phyloP scores from a whole-genome alignment of 2,797 vertebrate species.

The Neomorphus geoffroyi region DNA sequence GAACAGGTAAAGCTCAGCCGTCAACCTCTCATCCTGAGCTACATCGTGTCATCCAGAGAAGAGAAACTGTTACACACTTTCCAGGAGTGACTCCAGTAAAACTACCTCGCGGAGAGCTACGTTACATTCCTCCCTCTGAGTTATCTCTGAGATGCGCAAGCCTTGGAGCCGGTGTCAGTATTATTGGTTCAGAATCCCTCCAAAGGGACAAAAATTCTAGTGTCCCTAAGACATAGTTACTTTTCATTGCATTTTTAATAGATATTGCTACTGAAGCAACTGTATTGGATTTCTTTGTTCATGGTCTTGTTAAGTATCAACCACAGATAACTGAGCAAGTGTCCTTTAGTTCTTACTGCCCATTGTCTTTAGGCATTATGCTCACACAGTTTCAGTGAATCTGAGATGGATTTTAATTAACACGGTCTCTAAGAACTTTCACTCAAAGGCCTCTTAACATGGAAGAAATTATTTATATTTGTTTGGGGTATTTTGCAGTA shows the following conservation, averaged over 20 bases:
- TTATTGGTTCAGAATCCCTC: slow-evolving; percentile 80
- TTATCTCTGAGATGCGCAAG: slow-evolving; percentile 71
- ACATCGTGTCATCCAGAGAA: slow-evolving; percentile 6
- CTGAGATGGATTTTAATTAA: not conserved
- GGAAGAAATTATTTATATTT: not conserved
- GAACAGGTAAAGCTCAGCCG: slow-evolving; percentile 17
- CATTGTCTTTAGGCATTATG: no score
- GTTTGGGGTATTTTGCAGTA: not conserved
- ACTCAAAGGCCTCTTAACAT: not conserved
- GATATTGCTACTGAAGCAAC: not conserved
- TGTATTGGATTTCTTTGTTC: not conserved
- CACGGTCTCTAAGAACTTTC: not conserved
- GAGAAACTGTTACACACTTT: slow-evolving; percentile 38
- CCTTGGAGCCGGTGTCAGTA: slow-evolving; percentile 67
- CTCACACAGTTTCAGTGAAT: not conserved
- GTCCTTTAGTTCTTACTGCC: not conserved
- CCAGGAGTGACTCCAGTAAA: slow-evolving; percentile 77
- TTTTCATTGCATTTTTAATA: not conserved
- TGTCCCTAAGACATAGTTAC: slow-evolving; percentile 60
- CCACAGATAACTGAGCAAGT: not conserved
- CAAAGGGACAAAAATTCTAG: slow-evolving; percentile 74
- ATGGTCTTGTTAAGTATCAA: not conserved
- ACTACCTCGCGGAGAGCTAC: slow-evolving; percentile 80
- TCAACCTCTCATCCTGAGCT: slow-evolving; percentile 23
- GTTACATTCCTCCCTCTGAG: slow-evolving; percentile 76